Conservation (phyloP, 2,113 vertebrate genomes). For the Hemichromis elongatus region DNA sequence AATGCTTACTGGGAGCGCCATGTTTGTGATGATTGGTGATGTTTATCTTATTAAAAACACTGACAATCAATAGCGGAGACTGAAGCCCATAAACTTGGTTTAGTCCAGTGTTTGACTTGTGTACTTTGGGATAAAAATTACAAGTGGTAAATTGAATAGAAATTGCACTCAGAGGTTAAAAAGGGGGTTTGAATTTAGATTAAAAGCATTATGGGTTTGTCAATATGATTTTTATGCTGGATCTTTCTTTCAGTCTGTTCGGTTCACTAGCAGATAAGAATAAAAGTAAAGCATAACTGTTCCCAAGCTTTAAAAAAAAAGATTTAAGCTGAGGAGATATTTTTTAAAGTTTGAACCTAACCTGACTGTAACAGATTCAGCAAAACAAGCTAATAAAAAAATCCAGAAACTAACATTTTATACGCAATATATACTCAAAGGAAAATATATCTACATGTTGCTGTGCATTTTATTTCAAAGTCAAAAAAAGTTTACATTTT, state of each 20-base stretch:
- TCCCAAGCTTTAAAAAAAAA: background rate
- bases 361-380: background rate
- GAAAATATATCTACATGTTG: background rate
- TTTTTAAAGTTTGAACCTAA: background rate
- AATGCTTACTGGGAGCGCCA: background rate
- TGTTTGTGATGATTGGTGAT: conserved; percentile 32
- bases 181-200: background rate
- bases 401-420: background rate
- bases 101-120: background rate
- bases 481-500: background rate
- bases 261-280: background rate
- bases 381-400: background rate
- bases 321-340: background rate
- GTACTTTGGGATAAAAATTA: background rate
- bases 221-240: background rate
- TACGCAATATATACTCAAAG: background rate
- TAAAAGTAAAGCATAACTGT: background rate
- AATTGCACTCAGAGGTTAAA: background rate
- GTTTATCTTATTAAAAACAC: conserved; percentile 35
- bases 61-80: background rate
- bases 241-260: background rate
- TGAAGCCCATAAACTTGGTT: background rate
- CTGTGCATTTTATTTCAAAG: background rate
- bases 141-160: background rate
- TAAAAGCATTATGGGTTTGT: background rate